A percentile compares a stretch with the other conserved stretches of the same genome.
phyloP scores from a whole-genome alignment of 35 echinoderm and acorn worm species.

The Heliocidaris tuberculata region DNA sequence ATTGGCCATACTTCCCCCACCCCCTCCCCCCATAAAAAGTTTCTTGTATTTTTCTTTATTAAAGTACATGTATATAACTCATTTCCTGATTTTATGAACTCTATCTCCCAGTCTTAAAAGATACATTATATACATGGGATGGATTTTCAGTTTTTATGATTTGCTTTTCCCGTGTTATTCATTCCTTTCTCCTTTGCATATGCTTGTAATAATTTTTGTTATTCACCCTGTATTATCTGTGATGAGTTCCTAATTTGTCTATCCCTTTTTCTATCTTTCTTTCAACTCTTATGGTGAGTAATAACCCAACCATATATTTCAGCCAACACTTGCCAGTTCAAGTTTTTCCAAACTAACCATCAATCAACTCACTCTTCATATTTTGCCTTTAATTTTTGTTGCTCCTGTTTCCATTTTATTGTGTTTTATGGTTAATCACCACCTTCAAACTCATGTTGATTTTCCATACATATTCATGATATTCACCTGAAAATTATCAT shows the following conservation, averaged over 20 bases:
- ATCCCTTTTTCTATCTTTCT: not conserved
- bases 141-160: not conserved
- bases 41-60: not conserved
- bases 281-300: not conserved
- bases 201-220: not conserved
- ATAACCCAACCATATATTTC: not conserved
- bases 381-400: not conserved
- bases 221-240: not conserved
- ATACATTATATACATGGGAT: not conserved
- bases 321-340: not conserved
- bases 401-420: not conserved
- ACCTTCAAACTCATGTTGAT: not conserved
- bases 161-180: not conserved
- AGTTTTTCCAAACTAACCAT: not conserved
- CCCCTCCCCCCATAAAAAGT: not conserved
- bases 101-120: not conserved
- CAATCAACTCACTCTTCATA: not conserved
- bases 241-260: conserved; percentile 11
- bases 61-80: not conserved
- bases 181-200: not conserved
- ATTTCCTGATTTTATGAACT: not conserved
- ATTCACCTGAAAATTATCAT: not conserved
- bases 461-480: not conserved
- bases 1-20: not conserved
- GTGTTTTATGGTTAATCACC: not conserved